phyloP scores from a whole-genome alignment of 2,113 vertebrate species.

The Sphaerodactylus townsendi region DNA sequence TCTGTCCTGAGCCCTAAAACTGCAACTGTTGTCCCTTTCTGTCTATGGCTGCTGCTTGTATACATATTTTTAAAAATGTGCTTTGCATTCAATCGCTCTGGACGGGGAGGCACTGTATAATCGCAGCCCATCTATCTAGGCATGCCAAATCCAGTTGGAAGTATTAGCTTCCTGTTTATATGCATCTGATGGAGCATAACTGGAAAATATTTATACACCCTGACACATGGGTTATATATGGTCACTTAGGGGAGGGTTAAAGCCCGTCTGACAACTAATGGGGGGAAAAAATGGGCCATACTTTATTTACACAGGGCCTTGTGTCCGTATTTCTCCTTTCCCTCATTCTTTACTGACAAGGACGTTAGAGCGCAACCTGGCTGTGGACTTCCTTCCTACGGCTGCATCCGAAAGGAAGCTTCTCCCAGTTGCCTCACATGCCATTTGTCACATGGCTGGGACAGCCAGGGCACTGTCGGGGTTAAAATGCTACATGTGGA shows the following conservation, averaged over 20 bases:
- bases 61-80: not conserved
- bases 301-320: constrained; percentile 26
- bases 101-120: not conserved
- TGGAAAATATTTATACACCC: constrained; percentile 43
- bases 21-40: not conserved
- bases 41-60: not conserved
- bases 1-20: not conserved
- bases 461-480: not conserved
- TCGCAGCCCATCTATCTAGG: constrained; percentile 22
- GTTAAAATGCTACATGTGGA: not conserved
- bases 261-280: constrained; percentile 46
- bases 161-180: constrained; percentile 52
- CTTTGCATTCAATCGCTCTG: constrained; percentile 22
- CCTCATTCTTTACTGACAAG: not conserved
- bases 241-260: constrained; percentile 34
- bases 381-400: not conserved
- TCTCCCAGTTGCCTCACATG: not conserved
- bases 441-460: not conserved
- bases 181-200: constrained; percentile 56
- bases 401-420: constrained; percentile 8
- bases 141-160: constrained; percentile 32
- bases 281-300: not conserved
- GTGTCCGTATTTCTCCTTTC: not conserved
- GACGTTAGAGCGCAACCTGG: not conserved
- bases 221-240: constrained; percentile 31